Percentiles rank a stretch among this genome's conserved stretches.
Evolutionary conservation across 1,140 invertebrate genomes (phyloP).

Genomic region (Tribolium madens): DNA sequence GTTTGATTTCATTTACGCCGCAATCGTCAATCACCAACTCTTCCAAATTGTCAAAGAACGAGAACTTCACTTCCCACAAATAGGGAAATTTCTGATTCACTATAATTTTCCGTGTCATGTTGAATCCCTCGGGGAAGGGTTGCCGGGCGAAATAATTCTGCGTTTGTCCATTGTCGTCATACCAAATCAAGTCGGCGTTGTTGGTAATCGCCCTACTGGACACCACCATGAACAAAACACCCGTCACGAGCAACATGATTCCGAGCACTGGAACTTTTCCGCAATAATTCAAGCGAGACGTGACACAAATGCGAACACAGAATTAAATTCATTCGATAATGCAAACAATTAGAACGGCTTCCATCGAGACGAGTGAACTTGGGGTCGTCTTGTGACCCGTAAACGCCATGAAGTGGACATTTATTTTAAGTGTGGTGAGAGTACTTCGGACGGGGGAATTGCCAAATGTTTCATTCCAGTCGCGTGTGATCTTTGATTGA

Average conservation of each 20-base stretch:
- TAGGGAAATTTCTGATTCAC: constrained; percentile 33
- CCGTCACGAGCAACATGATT: not conserved
- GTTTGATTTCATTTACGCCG: constrained; percentile 43
- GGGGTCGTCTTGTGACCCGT: not conserved
- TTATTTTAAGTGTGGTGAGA: not conserved
- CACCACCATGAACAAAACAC: not conserved
- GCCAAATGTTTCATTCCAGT: not conserved
- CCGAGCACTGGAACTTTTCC: not conserved
- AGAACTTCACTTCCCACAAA: constrained; percentile 34
- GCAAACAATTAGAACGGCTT: not conserved
- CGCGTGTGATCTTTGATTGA: not conserved
- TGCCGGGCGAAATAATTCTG: constrained; percentile 31
- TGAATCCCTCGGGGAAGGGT: constrained; percentile 23
- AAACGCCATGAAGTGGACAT: not conserved
- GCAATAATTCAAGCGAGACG: not conserved
- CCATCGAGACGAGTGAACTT: not conserved
- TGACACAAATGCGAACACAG: not conserved
- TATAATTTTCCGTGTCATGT: constrained; percentile 28
- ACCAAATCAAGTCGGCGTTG: constrained; percentile 45
- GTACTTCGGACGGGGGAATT: not conserved
- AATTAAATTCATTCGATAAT: not conserved
- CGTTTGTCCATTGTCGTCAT: constrained; percentile 20
- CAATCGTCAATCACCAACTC: constrained; percentile 43
- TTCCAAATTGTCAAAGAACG: constrained; percentile 40
- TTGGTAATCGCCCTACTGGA: not conserved